Conservation (phyloP, 2,888 invertebrate genomes). For the Tridacna crocea region DNA sequence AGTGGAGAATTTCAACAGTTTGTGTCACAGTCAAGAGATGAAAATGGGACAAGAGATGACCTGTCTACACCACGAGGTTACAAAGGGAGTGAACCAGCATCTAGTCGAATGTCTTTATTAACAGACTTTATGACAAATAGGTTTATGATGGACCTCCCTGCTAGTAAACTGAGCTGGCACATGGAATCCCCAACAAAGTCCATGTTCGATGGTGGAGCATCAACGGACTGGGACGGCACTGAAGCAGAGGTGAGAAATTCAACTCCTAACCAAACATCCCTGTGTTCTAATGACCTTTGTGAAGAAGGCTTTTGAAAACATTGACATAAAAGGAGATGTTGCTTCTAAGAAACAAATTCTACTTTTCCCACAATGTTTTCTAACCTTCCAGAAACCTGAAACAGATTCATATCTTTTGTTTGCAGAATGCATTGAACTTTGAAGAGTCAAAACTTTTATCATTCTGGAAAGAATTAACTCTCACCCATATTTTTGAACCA, state of each 20-base stretch:
- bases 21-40: constrained; percentile 22
- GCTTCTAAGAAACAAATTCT: no score
- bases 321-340: no score
- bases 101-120: constrained; percentile 45
- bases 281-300: background rate
- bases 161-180: constrained; percentile 59
- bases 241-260: constrained; percentile 60
- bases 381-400: no score
- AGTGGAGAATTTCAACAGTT: constrained; percentile 34
- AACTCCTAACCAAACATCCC: no score
- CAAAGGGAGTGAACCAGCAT: constrained; percentile 52
- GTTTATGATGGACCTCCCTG: constrained; percentile 61
- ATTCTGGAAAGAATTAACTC: no score
- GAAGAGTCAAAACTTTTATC: no score
- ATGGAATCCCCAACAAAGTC: constrained; percentile 56
- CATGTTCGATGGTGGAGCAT: constrained; percentile 38
- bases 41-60: constrained; percentile 39
- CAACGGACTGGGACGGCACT: constrained; percentile 58
- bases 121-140: constrained; percentile 66
- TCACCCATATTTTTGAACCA: no score
- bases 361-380: no score
- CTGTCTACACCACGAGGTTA: constrained; percentile 38
- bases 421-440: no score
- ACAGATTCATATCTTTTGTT: no score
- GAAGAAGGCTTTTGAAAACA: no score